Evolutionary conservation across 64 coral and sea anemone species (phyloP).

Genomic region (Platygyra sinensis): DNA sequence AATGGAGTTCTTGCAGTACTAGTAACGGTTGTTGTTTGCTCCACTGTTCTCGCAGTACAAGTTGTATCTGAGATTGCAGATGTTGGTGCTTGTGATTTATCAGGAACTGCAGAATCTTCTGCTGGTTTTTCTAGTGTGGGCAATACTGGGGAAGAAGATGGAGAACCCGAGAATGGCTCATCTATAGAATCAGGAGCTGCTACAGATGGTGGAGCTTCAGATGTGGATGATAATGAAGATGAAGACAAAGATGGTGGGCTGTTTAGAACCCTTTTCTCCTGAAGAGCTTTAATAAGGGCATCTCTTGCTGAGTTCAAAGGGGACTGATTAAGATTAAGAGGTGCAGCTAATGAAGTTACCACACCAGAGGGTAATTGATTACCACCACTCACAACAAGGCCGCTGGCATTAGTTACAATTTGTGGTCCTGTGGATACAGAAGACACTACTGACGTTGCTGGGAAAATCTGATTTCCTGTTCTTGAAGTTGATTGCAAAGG

Average conservation of each 20-base stretch:
- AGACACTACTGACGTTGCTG: not conserved
- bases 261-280: not conserved
- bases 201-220: not conserved
- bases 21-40: too few relatives aligned
- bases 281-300: conserved; percentile 17
- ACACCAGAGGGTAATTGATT: not conserved
- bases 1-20: too few relatives aligned
- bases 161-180: not conserved
- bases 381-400: not conserved
- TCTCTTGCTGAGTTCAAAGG: conserved; percentile 22
- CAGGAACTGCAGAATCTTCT: not conserved
- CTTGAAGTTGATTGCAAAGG: not conserved
- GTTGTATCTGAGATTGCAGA: not conserved
- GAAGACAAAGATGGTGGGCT: not conserved
- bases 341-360: not conserved
- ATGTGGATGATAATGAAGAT: not conserved
- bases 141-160: not conserved
- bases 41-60: too few relatives aligned
- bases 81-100: not conserved
- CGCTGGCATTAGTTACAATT: not conserved
- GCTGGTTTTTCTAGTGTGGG: not conserved
- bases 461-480: not conserved
- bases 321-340: not conserved
- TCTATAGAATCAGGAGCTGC: not conserved
- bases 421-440: too few relatives aligned